These are phyloP conservation scores for Phylloscopus whistleri DNA, from an alignment of 2,113 vertebrate genomes.

Conservation along the genomic window DNA sequence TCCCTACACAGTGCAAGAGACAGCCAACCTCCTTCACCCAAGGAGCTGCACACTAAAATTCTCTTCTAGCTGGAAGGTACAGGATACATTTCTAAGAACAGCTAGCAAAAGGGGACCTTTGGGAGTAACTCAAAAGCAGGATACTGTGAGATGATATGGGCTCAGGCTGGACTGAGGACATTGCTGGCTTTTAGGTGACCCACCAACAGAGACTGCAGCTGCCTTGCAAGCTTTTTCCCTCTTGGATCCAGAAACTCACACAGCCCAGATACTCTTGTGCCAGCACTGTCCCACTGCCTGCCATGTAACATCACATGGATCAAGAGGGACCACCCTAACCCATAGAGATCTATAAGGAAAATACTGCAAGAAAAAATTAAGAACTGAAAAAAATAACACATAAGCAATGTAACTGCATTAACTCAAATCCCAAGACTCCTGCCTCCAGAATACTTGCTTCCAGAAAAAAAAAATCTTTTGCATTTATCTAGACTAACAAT, in stretches of 20 bases:
- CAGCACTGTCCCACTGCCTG: not conserved
- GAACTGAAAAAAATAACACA: not conserved
- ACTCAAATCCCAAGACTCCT: not conserved
- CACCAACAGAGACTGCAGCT: not conserved
- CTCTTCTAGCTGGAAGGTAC: not conserved
- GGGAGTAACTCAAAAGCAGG: not conserved
- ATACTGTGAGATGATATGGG: not conserved
- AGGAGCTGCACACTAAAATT: not conserved
- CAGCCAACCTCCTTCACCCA: not conserved
- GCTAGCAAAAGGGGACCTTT: not conserved
- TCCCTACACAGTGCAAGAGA: rapidly evolving
- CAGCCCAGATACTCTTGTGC: not conserved
- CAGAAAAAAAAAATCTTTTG: not conserved
- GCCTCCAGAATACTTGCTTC: not conserved
- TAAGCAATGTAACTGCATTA: not conserved
- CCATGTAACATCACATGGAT: not conserved
- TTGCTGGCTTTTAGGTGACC: not conserved
- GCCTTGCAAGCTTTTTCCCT: not conserved
- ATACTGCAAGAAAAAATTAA: not conserved
- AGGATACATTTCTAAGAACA: not conserved
- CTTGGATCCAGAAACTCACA: not conserved
- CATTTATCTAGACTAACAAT: not conserved
- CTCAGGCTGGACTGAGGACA: not conserved
- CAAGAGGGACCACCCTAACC: not conserved
- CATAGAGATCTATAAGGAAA: not conserved